These are phyloP conservation scores for Agrochola macilenta DNA, from an alignment of 2,888 invertebrate species.

Conservation along the genomic window DNA sequence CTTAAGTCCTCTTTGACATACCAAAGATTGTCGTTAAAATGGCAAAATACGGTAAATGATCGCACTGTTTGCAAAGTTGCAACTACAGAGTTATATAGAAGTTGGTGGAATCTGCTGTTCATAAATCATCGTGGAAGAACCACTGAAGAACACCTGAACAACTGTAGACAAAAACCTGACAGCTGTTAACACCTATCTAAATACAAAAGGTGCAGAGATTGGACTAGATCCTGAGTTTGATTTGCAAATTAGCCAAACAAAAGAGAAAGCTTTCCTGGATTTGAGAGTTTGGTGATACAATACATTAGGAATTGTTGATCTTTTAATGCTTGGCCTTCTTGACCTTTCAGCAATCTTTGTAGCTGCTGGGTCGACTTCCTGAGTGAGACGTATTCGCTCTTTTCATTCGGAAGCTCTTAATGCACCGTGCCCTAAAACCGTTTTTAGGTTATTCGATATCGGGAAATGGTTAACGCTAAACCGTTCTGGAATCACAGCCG, in stretches of 20 bases:
- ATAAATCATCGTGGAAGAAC: not conserved
- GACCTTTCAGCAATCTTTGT: not conserved
- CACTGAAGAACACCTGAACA: too few relatives aligned
- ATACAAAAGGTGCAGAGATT: not conserved
- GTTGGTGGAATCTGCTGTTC: not conserved
- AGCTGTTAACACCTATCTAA: not conserved
- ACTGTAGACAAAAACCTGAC: not conserved
- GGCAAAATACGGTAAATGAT: not conserved
- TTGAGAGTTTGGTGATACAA: not conserved
- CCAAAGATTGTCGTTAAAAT: not conserved
- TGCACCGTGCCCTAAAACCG: conserved; percentile 21
- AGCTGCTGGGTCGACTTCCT: not conserved
- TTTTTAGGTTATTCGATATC: conserved; percentile 28
- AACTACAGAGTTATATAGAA: not conserved
- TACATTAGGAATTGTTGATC: not conserved
- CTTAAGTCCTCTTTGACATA: not conserved
- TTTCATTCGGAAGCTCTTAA: not conserved
- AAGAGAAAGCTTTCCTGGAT: not conserved
- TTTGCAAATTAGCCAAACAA: not conserved
- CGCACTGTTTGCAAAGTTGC: not conserved
- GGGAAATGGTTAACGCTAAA: conserved; percentile 25
- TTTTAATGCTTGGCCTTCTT: not conserved
- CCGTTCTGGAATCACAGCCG: conserved; percentile 10
- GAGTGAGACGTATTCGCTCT: not conserved
- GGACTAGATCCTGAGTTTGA: not conserved